Conservation (phyloP, 1,140 invertebrate genomes). For the Leguminivora glycinivorella region DNA sequence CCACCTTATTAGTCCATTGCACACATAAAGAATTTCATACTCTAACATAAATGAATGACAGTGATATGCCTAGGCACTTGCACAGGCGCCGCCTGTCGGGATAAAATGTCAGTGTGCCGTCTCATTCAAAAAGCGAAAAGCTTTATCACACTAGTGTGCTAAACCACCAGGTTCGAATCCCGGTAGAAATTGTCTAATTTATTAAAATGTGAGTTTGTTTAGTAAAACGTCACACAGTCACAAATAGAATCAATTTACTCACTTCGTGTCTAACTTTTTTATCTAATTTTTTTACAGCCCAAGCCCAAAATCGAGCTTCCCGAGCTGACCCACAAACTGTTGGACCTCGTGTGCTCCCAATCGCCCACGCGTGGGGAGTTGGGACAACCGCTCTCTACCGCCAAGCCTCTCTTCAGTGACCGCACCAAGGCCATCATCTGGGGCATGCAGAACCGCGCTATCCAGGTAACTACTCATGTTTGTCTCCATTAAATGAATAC, state of each 20-base stretch:
- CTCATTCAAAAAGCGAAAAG: no score
- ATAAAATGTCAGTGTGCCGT: no score
- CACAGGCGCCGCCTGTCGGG: no score
- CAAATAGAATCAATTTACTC: no score
- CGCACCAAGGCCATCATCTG: constrained; percentile 97
- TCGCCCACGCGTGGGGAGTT: constrained; percentile 59
- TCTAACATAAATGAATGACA: no score
- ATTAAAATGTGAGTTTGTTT: no score
- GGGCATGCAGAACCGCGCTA: constrained; percentile 99
- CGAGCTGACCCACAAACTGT: constrained; percentile 48
- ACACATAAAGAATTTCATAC: no score
- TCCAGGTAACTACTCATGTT: constrained; percentile 81
- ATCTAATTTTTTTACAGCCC: constrained; percentile 41
- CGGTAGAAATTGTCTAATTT: background rate
- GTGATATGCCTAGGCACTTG: no score
- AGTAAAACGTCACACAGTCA: no score
- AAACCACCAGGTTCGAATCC: background rate
- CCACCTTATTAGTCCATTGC: no score
- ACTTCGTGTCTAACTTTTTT: no score
- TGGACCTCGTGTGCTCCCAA: constrained; percentile 64
- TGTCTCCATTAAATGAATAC: background rate
- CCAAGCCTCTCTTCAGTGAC: constrained; percentile 89
- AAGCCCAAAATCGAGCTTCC: constrained; percentile 54
- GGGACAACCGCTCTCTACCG: constrained; percentile 73
- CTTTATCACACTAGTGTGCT: no score